Percentiles rank a stretch among this genome's conserved stretches.
Evolutionary conservation across 2,888 invertebrate species (phyloP).

Genomic region (Apotomis turbidana): DNA sequence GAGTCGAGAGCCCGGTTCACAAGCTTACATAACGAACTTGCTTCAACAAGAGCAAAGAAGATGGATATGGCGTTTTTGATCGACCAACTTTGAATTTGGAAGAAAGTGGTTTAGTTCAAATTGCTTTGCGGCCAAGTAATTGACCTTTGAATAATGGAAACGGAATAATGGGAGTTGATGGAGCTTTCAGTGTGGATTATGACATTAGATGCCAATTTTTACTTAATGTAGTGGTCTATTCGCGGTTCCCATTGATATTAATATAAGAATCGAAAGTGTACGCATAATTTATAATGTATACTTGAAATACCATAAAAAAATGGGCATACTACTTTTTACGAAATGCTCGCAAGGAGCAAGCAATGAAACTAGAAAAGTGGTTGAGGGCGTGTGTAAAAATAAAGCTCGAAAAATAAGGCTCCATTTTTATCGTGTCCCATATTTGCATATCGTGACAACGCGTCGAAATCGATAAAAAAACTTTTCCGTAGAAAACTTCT

Average conservation of each 20-base stretch:
- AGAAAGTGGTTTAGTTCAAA: slow-evolving; percentile 36
- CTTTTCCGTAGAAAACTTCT: slow-evolving; percentile 14
- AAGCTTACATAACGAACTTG: slow-evolving; percentile 36
- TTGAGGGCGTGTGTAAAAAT: too few relatives aligned
- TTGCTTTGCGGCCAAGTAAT: slow-evolving; percentile 36
- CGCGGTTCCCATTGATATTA: not conserved
- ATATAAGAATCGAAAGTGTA: too few relatives aligned
- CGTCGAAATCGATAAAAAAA: slow-evolving; percentile 26
- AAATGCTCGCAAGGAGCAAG: too few relatives aligned
- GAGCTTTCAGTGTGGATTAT: slow-evolving; percentile 19
- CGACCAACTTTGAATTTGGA: slow-evolving; percentile 33
- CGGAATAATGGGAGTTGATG: slow-evolving; percentile 11
- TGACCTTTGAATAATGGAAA: slow-evolving; percentile 32
- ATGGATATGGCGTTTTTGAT: slow-evolving; percentile 38
- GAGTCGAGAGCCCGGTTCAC: slow-evolving; percentile 44
- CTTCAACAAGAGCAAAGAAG: slow-evolving; percentile 27
- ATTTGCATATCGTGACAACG: slow-evolving; percentile 32
- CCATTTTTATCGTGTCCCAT: slow-evolving; percentile 11
- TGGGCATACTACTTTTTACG: not conserved
- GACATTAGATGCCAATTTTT: slow-evolving; percentile 6
- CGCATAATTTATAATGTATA: too few relatives aligned
- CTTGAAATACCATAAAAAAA: too few relatives aligned
- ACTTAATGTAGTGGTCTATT: not conserved
- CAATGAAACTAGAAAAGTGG: too few relatives aligned
- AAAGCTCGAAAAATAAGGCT: not conserved